A percentile compares a stretch with the other conserved stretches of the same genome.
Evolutionary conservation across 1,140 invertebrate genomes (phyloP).

Genomic region (Bombus pascuorum): DNA sequence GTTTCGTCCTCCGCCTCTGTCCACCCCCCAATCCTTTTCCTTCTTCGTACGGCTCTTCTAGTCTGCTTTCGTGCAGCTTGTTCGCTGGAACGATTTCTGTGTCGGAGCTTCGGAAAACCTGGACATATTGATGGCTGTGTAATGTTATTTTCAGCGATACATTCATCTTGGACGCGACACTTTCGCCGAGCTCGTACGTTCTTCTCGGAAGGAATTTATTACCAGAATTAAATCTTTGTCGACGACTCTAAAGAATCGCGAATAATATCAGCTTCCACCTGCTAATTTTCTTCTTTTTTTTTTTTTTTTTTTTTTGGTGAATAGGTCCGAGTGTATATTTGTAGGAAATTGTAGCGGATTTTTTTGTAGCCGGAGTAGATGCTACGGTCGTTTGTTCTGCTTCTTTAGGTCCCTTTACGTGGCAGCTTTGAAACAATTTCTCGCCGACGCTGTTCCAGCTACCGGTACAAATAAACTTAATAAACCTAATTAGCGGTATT

Average conservation of each 20-base stretch:
- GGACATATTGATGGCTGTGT: constrained; percentile 41
- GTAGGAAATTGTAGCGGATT: not conserved
- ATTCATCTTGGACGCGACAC: constrained; percentile 46
- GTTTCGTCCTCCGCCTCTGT: constrained; percentile 46
- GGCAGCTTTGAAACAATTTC: not conserved
- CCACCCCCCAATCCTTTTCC: not conserved
- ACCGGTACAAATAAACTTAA: constrained; percentile 20
- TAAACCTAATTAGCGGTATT: constrained; percentile 10
- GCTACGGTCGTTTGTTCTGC: too few relatives aligned
- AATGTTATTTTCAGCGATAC: constrained; percentile 51
- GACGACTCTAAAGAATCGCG: not conserved
- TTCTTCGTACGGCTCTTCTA: not conserved
- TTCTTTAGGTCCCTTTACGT: constrained; percentile 2
- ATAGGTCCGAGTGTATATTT: not conserved
- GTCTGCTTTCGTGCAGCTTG: not conserved
- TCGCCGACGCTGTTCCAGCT: too few relatives aligned
- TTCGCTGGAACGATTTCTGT: constrained; percentile 11
- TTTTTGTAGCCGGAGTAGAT: not conserved
- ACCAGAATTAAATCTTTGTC: constrained; percentile 23
- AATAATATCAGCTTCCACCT: too few relatives aligned
- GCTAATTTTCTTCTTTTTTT: not conserved
- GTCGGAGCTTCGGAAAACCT: not conserved
- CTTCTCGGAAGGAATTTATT: constrained; percentile 43
- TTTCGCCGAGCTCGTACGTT: not conserved
- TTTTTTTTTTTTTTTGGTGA: not conserved